phyloP scores from a whole-genome alignment of 2,888 invertebrate genomes.

The Leptopilina myrica region DNA sequence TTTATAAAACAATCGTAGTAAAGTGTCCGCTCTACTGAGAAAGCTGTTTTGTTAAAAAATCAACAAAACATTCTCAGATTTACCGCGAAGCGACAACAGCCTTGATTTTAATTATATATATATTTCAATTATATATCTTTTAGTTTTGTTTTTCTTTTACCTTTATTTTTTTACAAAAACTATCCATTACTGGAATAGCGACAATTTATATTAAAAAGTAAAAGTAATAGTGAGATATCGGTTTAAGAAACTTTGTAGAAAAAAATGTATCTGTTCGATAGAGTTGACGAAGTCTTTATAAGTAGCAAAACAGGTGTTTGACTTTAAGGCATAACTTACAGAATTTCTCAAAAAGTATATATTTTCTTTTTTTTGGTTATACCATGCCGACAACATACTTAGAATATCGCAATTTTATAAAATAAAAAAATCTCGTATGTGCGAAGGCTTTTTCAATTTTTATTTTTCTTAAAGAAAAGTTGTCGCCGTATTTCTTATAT shows the following conservation, averaged over 20 bases:
- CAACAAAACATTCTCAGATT: slow-evolving; percentile 37
- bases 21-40: slow-evolving; percentile 38
- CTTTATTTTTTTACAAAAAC: slow-evolving; percentile 41
- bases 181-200: slow-evolving; percentile 36
- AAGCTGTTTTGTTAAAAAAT: slow-evolving; percentile 23
- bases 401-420: slow-evolving; percentile 54
- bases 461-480: slow-evolving; percentile 72
- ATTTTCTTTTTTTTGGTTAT: slow-evolving; percentile 50
- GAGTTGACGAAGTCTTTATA: slow-evolving; percentile 58
- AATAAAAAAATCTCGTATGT: slow-evolving; percentile 69
- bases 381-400: not conserved
- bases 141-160: slow-evolving; percentile 23
- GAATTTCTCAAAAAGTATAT: slow-evolving; percentile 51
- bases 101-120: slow-evolving; percentile 35
- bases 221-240: slow-evolving; percentile 2
- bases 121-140: slow-evolving; percentile 21
- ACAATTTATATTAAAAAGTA: slow-evolving; percentile 33
- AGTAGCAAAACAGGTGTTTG: slow-evolving; percentile 55
- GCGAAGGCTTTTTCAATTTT: slow-evolving; percentile 72
- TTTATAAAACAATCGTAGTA: slow-evolving; percentile 40
- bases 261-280: slow-evolving; percentile 69
- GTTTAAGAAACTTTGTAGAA: slow-evolving; percentile 52
- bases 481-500: slow-evolving; percentile 71
- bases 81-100: slow-evolving; percentile 39
- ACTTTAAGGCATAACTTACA: slow-evolving; percentile 45